A percentile compares a stretch with the other conserved stretches of the same genome.
phyloP scores from a whole-genome alignment of 2,113 vertebrate species.

The Gorsachius goisagi region DNA sequence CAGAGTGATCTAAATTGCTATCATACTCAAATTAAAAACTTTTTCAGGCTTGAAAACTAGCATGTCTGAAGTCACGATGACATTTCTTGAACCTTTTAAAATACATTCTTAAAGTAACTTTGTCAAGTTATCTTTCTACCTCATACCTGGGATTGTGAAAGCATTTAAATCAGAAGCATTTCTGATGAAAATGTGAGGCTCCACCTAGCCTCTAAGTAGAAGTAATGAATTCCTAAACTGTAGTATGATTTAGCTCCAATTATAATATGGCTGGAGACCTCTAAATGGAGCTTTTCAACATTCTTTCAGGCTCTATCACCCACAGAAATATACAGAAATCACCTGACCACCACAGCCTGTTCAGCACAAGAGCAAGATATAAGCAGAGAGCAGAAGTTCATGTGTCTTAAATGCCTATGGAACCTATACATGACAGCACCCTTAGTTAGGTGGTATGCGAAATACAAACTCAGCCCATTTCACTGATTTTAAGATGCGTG shows the following conservation, averaged over 20 bases:
- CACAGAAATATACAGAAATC: background rate
- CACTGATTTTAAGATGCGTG: background rate
- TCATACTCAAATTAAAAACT: background rate
- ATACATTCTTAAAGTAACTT: background rate
- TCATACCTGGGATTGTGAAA: background rate
- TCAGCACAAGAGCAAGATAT: background rate
- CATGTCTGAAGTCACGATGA: background rate
- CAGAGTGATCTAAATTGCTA: background rate
- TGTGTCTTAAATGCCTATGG: accelerated
- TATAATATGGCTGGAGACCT: background rate
- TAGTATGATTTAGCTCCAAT: background rate
- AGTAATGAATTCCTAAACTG: background rate
- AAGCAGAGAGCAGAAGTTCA: background rate
- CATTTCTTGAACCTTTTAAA: background rate
- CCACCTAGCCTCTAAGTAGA: background rate
- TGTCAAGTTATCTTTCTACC: background rate
- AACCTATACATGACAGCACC: background rate
- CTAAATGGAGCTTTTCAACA: background rate
- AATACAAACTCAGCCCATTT: background rate
- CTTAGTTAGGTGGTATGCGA: background rate
- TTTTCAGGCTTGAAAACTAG: background rate
- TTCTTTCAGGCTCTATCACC: background rate
- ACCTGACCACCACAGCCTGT: background rate
- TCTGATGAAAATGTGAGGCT: background rate
- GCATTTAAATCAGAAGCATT: background rate